Evolutionary conservation across 2,113 vertebrate species (phyloP), one percentile per base, ranked within the genome.

Genomic region (Turnix velox): DNA sequence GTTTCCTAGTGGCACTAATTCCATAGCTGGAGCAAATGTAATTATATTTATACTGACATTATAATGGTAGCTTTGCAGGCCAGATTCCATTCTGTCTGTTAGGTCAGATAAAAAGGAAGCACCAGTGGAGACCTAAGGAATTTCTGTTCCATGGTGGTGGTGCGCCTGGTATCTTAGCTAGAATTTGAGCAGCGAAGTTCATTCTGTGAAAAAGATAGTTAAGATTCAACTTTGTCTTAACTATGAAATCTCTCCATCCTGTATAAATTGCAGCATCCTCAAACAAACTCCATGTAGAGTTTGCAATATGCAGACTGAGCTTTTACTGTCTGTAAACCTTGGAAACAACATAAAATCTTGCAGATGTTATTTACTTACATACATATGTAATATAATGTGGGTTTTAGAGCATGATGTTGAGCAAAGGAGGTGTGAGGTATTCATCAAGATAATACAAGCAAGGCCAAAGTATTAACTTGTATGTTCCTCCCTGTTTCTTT

Each of bases 1-100:
- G 73, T 94, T 95, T 96, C 93, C 90, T 88, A 63, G 65, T 72
- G 69, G 84, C 24, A n/a, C 65, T 92, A 93, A 94, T 94, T 93
- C 80, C 35, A 71, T 14, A 74, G 65, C 92, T 84, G 33, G 43
- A 88, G 72, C 83, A 93, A 92, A 86, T 28, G 30, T 82, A 72
- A 95, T 95, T 95, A 61, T 84, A 87, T 95, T 87, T 95, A 54
- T 69, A 72, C 22, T 93, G 88, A 86, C 55, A 24, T 66, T 59
- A 67, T 86, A 94, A 95, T 62, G 68, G 66, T 72, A 88, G 81
- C 69, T 72, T 90, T 90, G 31, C 80, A 93, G 86, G 80, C 88
- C 92, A 88, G 76, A 90, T 46, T 93, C 52, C 48, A 18, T 35
- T 77, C 51, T 63, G 67, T 45, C 59, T 86, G 14, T 75, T 52